Evolutionary conservation across 2,888 invertebrate genomes (phyloP), one percentile per base, ranked within the genome.

Genomic region (Nomada hirtipes): DNA sequence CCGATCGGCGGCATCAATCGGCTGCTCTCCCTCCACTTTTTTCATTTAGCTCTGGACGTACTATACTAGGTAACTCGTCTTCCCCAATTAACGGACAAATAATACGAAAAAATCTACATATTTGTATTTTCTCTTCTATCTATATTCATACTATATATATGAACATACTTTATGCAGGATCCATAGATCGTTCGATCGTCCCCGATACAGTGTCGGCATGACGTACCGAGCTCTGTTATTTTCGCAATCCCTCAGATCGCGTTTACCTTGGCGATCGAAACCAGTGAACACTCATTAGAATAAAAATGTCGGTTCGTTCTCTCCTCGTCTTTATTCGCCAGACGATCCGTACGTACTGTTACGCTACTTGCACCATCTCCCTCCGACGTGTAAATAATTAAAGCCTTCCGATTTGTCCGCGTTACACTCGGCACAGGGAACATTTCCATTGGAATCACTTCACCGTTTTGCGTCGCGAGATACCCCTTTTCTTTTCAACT

Each of bases 281-380:
- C 47, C 71, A 64, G 65, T 47, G 71, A 73, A 57, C 64, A 68
- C 55, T 60, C 59, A 81, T 74, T 81, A 78, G 78, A 81, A 83
- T 77, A 83, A 87, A 84, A 85, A 79, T 79, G 81, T 63, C 71
- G 60, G 71, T 55, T 75, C 65, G 59, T 70, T 79, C 78, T 57
- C 68, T 69, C 47, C 26, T 59, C 64, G 70, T 52, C 60, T 63
- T 13, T 15, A 15, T 47, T 13, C 67, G 55, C 42, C 57, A 29
- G 60, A 69, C 42, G 75, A 64, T 80, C 29, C 55, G 63, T 65
- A 50, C 86, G 83, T 88, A 89, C 90, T 89, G 89, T 90, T 90
- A 90, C 84, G 82, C 88, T 88, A 81, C 82, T 83, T 75, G 81
- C 82, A 83, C 82, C 80, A 64, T 72, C 71, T 76, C 61, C 68